Conservation (phyloP, 2,797 vertebrate genomes). For the Enteromius mattozi region DNA sequence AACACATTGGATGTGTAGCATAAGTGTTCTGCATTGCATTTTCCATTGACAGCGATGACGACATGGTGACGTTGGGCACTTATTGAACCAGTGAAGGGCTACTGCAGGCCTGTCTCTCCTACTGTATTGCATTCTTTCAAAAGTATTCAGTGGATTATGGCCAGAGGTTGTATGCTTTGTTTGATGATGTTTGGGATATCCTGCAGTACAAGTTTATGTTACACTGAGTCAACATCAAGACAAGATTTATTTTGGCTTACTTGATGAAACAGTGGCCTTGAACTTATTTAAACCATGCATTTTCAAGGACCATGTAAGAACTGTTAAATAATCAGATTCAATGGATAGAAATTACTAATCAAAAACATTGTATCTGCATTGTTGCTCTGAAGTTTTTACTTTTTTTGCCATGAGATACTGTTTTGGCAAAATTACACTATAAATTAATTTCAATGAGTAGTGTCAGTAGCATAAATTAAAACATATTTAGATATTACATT, state of each 20-base stretch:
- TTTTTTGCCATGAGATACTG: neutral
- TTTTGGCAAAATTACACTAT: neutral
- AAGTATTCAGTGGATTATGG: slow-evolving; percentile 1
- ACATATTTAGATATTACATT: neutral
- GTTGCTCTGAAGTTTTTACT: neutral
- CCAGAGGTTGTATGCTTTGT: too few relatives aligned
- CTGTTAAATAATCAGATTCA: neutral
- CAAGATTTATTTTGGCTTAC: neutral
- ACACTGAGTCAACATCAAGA: neutral
- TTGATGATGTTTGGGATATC: neutral
- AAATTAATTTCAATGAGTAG: neutral
- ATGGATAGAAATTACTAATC: too few relatives aligned
- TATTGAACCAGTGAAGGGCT: slow-evolving; percentile 20
- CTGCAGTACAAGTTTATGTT: neutral
- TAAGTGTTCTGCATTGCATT: slow-evolving; percentile 40
- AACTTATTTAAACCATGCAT: neutral
- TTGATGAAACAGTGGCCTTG: neutral
- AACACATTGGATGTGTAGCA: neutral
- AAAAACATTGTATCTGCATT: neutral
- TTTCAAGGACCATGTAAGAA: neutral
- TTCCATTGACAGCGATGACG: slow-evolving; percentile 48
- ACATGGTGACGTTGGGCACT: slow-evolving; percentile 35
- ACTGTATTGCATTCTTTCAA: neutral
- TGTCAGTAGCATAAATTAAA: neutral
- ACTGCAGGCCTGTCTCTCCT: slow-evolving; percentile 22